These are phyloP conservation scores for Drosophila incognita DNA, from an alignment of 2,888 invertebrate species.

Conservation along the genomic window DNA sequence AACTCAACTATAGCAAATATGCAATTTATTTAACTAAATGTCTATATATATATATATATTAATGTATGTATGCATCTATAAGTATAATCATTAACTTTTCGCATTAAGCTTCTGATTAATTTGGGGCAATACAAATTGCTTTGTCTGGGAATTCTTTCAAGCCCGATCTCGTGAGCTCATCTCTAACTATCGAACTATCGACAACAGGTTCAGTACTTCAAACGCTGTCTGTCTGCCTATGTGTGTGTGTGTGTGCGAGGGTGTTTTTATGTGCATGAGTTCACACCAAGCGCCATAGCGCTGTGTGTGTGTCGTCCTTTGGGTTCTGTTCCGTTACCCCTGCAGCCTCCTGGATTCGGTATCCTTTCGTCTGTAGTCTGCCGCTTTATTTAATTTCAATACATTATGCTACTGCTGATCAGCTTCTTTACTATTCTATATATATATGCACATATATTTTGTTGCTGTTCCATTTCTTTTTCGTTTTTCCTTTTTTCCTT, in stretches of 20 bases:
- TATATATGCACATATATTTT: slow-evolving; percentile 3
- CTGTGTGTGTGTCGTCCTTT: slow-evolving; percentile 21
- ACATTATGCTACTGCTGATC: slow-evolving; percentile 32
- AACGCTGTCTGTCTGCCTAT: slow-evolving; percentile 4
- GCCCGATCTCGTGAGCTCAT: background rate
- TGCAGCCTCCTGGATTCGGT: background rate
- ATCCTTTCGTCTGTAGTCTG: slow-evolving; percentile 5
- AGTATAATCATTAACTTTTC: background rate
- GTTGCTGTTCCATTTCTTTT: background rate
- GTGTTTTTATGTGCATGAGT: slow-evolving; percentile 40
- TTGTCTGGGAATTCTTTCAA: background rate
- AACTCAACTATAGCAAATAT: background rate
- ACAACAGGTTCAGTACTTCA: slow-evolving; percentile 10
- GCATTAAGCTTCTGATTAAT: background rate
- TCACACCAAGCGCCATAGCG: slow-evolving; percentile 33
- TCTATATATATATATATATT: background rate
- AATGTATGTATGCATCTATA: background rate
- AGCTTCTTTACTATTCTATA: slow-evolving; percentile 10
- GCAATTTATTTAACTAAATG: too few relatives aligned
- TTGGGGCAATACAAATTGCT: background rate
- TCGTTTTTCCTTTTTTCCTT: slow-evolving; percentile 3
- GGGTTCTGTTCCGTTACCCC: slow-evolving; percentile 21
- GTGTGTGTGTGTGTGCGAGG: slow-evolving; percentile 4
- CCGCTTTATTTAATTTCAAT: slow-evolving; percentile 47
- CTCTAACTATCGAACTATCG: slow-evolving; percentile 14